Percentiles rank a stretch among this genome's conserved stretches.
Evolutionary conservation across 2,113 vertebrate species (phyloP).

Genomic region (Phyllopteryx taeniolatus): DNA sequence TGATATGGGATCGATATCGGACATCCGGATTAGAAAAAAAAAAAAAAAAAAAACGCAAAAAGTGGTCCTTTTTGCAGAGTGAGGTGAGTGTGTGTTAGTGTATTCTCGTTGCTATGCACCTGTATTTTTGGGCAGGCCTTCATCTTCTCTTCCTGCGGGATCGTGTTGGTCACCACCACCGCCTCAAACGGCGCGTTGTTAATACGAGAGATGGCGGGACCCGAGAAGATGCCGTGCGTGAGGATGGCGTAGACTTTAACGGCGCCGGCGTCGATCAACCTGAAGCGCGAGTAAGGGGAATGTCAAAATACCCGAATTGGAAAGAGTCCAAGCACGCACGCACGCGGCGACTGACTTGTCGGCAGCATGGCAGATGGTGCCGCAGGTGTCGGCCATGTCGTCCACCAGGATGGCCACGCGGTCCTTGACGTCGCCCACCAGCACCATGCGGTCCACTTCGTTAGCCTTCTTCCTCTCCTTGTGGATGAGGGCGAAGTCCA

Average conservation of each 20-base stretch:
- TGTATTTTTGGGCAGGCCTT: conserved; percentile 92
- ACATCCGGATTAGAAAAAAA: no score
- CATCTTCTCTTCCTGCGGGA: conserved; percentile 95
- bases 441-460: conserved; percentile 94
- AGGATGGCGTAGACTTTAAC: conserved; percentile 93
- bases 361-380: conserved; percentile 90
- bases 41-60: no score
- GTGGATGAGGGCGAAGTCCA: conserved; percentile 95
- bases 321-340: no score
- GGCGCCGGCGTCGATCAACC: conserved; percentile 87
- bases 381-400: conserved; percentile 96
- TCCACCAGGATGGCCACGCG: conserved; percentile 91
- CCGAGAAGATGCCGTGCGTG: conserved; percentile 94
- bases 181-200: conserved; percentile 91
- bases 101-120: conserved; percentile 62
- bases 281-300: conserved; percentile 34
- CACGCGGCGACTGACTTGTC: conserved; percentile 79
- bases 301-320: background rate
- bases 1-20: no score
- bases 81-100: background rate
- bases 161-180: conserved; percentile 94
- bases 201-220: conserved; percentile 91
- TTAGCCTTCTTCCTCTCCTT: conserved; percentile 96
- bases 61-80: background rate
- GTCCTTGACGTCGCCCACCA: conserved; percentile 91